Percentiles rank a stretch among this genome's conserved stretches.
Conservation (phyloP, 2,113 vertebrate species). For the Amblyopsis rosae region DNA sequence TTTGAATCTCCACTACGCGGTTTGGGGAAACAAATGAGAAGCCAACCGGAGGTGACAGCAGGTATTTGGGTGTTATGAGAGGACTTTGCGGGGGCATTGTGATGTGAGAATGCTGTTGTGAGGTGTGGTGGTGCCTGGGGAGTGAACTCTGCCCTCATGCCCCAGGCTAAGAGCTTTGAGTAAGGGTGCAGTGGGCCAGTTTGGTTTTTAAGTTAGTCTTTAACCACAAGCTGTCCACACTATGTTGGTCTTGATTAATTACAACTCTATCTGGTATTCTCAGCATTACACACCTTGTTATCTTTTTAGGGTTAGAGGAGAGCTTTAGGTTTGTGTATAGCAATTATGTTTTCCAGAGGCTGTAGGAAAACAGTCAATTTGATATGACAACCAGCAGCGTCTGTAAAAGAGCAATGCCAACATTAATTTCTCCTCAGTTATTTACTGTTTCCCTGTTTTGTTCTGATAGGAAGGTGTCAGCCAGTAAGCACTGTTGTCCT, state of each 20-base stretch:
- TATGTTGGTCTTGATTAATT: conserved; percentile 19
- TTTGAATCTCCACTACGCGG: conserved; percentile 13
- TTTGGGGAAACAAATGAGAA: conserved; percentile 55
- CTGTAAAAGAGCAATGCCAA: not conserved
- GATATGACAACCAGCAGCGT: no score
- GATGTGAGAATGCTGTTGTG: conserved; percentile 19
- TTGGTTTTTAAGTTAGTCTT: conserved; percentile 18
- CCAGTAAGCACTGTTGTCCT: no score
- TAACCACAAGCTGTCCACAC: conserved; percentile 12
- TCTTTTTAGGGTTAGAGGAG: not conserved
- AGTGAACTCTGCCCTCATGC: conserved; percentile 37
- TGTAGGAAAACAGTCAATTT: not conserved
- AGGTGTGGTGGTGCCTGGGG: conserved; percentile 20
- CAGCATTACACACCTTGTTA: no score
- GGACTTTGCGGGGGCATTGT: not conserved
- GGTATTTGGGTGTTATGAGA: conserved; percentile 25
- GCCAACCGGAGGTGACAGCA: conserved; percentile 45
- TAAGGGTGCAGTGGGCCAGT: conserved; percentile 31
- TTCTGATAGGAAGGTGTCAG: no score
- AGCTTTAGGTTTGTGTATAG: not conserved
- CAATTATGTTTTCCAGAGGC: conserved; percentile 2
- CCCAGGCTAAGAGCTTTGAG: conserved; percentile 43
- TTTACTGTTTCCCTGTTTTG: no score
- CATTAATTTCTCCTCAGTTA: not conserved
- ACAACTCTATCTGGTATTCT: not conserved